Evolutionary conservation across 2,888 invertebrate species (phyloP), one percentile per base, ranked within the genome.

Genomic region (Philereme vetulata): DNA sequence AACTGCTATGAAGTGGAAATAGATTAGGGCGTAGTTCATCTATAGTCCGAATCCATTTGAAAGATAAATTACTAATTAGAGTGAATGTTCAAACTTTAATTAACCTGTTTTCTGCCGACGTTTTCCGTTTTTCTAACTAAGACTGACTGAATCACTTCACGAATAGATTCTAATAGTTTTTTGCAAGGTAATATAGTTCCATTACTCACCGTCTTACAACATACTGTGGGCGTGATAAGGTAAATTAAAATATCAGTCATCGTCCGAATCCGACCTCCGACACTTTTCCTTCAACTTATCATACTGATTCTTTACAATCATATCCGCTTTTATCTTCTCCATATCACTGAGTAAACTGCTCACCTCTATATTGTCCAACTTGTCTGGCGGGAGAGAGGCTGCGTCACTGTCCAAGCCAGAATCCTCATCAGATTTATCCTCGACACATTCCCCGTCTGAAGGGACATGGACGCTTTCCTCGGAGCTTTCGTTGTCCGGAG

Each of bases 281-380:
- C 81, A 82, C 53, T 88, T 89, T 60, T 89, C 85, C 60, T 90
- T 90, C 53, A 92, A 67, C 56, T 90, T 90, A 0, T 90, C 86
- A 62, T 91, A 92, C 64, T 88, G 82, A 46, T 92, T 90, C 7
- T 82, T 80, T 33, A 75, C 78, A 5, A 92, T 92, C 21, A 91
- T 72, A 44, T 90, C 87, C 35, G 84, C 84, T 57, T 86, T 90
- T 0, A 88, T 68, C 51, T 80, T 86, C 67, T 90, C 81, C 92
- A 92, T 92, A n/a, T 91, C 91, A 10, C 72, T 88, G 1, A 90
- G 69, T 0, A 92, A 71, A 62, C 85, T 88, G 68, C 89, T 91
- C 0, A 90, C 87, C 73, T 85, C 72, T 0, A 92, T 84, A 4
- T 87, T 73, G 5, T 80, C 78, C 0, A 81, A 65, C 43, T 82